Percentiles rank a stretch among this genome's conserved stretches.
phyloP scores from a whole-genome alignment of 2,888 invertebrate genomes.

The Ichneumoninae sp. region DNA sequence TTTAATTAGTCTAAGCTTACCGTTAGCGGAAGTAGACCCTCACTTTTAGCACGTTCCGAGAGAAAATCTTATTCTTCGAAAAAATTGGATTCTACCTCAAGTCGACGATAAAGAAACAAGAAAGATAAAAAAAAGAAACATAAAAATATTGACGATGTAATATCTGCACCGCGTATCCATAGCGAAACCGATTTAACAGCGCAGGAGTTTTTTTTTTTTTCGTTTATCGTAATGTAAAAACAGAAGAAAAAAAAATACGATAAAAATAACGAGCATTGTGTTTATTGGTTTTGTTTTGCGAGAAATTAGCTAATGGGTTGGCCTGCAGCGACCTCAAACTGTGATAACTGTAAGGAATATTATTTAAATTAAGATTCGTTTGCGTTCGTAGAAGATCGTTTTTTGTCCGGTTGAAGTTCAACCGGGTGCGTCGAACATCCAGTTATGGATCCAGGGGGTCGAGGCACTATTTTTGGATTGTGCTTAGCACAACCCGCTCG shows the following conservation, averaged over 20 bases:
- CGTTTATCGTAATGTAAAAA: conserved; percentile 42
- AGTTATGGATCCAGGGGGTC: conserved; percentile 60
- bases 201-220: not conserved
- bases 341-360: conserved; percentile 84
- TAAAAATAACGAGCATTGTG: conserved; percentile 31
- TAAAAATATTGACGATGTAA: conserved; percentile 48
- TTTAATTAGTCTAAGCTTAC: conserved; percentile 80
- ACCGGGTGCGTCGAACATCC: conserved; percentile 45
- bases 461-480: conserved; percentile 61
- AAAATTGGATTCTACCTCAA: conserved; percentile 65
- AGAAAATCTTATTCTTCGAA: conserved; percentile 76
- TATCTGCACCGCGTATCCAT: conserved; percentile 25
- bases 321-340: conserved; percentile 84
- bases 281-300: conserved; percentile 33
- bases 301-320: conserved; percentile 72
- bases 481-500: conserved; percentile 36
- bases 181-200: conserved; percentile 21
- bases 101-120: conserved; percentile 19
- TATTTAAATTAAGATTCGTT: conserved; percentile 82
- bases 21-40: conserved; percentile 82
- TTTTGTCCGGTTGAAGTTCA: conserved; percentile 7
- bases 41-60: conserved; percentile 79
- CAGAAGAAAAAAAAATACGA: conserved; percentile 58
- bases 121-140: conserved; percentile 55
- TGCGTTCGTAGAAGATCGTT: conserved; percentile 7